Evolutionary conservation across 35 echinoderm and acorn worm species (phyloP), one percentile per base, ranked within the genome.

Genomic region (Holothuria glaberrima): DNA sequence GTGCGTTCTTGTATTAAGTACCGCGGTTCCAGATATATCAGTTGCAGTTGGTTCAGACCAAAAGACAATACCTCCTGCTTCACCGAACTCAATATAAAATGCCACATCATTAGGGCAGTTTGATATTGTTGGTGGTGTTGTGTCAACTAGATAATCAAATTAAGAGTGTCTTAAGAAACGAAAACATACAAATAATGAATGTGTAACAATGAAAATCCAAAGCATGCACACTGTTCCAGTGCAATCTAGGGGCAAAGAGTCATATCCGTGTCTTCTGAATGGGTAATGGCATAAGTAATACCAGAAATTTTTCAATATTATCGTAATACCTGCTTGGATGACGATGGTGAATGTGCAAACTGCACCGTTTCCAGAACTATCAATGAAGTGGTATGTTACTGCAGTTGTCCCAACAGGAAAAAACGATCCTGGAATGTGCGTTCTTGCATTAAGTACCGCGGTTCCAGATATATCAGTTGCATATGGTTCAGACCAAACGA

Each of bases 381-480:
- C 94, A 0, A 22, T 61, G 61, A 92, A 92, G n/a, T 58, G 76
- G 88, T 92, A 92, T 25, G 59, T 90, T 6, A 95, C 87, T 0
- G 45, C 32, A 24, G 87, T 87, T 29, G 26, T 26, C 20, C 86
- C 91, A 3, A 90, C 26, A 12, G 16, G 13, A 33, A 94, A 94
- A 32, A 82, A 71, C 36, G 34, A 30, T 33, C 88, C 91, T 14
- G 91, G 82, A 13, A 30, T 33, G 31, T 80, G 59, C 9, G 59
- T 52, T 22, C n/a, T 24, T 36, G 71, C 9, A 5, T 45, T 46
- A 10, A 70, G 12, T 30, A 31, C 61, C 24, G 44, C 80, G 21
- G 34, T 76, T 48, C 90, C 90, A 50, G 94, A 94, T n/a, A 84
- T 87, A 82, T 94, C 92, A 27, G 68, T 58, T 9, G 92, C 92